Evolutionary conservation across 2,113 vertebrate genomes (phyloP).

Genomic region (Lipophrys pholis): DNA sequence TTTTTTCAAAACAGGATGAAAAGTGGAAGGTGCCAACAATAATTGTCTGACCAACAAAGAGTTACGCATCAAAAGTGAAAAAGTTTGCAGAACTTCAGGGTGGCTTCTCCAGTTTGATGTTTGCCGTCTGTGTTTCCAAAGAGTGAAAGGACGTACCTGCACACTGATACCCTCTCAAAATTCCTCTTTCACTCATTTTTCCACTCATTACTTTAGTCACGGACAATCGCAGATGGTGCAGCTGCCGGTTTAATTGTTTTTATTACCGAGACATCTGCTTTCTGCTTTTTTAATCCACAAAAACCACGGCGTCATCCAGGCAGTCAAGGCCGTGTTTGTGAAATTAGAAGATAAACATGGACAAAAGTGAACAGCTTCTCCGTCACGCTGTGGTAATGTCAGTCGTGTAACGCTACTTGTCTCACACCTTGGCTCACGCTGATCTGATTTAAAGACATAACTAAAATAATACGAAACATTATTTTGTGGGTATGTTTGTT

Average conservation of each 20-base stretch:
- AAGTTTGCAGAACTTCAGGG: too few species aligned
- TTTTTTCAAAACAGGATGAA: too few species aligned
- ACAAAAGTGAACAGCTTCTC: slow-evolving; percentile 18
- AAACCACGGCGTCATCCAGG: slow-evolving; percentile 25
- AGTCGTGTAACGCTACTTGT: not conserved
- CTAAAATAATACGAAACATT: slow-evolving; percentile 34
- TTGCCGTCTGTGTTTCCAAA: not conserved
- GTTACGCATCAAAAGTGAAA: too few species aligned
- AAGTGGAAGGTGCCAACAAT: too few species aligned
- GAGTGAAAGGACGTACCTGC: slow-evolving; percentile 13
- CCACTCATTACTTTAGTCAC: slow-evolving; percentile 67
- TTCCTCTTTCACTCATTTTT: slow-evolving; percentile 40
- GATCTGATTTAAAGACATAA: not conserved
- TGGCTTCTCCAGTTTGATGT: not conserved
- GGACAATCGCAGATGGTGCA: slow-evolving; percentile 69
- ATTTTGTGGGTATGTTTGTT: slow-evolving; percentile 21
- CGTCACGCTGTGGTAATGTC: not conserved
- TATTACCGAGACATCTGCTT: slow-evolving; percentile 77
- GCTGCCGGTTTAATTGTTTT: slow-evolving; percentile 76
- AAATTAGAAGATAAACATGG: slow-evolving; percentile 46
- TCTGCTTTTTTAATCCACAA: slow-evolving; percentile 64
- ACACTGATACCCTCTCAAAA: slow-evolving; percentile 18
- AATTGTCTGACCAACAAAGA: too few species aligned
- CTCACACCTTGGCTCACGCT: not conserved
- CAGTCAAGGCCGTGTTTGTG: slow-evolving; percentile 44